Conservation (phyloP, 2,888 invertebrate genomes). For the Diarsia dahlii region DNA sequence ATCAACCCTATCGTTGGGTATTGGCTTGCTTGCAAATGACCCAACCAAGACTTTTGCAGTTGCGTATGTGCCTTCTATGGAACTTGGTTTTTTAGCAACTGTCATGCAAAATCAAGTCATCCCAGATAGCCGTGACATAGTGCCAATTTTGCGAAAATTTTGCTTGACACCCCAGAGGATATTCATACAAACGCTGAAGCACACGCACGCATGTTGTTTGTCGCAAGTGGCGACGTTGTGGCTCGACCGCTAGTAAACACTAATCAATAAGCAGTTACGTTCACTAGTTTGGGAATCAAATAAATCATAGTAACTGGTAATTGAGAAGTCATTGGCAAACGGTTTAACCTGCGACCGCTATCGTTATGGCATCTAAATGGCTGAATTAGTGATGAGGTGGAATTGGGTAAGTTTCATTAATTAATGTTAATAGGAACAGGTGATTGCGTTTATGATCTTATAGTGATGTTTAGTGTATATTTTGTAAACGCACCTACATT, state of each 20-base stretch:
- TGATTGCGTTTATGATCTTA: constrained; percentile 16
- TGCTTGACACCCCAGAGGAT: too few relatives aligned
- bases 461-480: background rate
- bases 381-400: constrained; percentile 24
- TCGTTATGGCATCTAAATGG: constrained; percentile 34
- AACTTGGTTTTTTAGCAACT: too few relatives aligned
- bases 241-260: constrained; percentile 71
- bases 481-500: too few relatives aligned
- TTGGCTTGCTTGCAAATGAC: too few relatives aligned
- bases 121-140: too few relatives aligned
- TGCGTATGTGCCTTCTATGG: too few relatives aligned
- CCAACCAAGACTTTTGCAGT: too few relatives aligned
- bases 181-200: too few relatives aligned
- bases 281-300: constrained; percentile 69
- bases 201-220: too few relatives aligned
- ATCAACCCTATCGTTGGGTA: too few relatives aligned
- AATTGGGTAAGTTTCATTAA: constrained; percentile 9
- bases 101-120: too few relatives aligned
- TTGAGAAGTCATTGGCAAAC: constrained; percentile 44
- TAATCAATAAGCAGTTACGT: constrained; percentile 77
- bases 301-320: constrained; percentile 72
- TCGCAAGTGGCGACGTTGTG: background rate
- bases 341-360: constrained; percentile 45
- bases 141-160: too few relatives aligned
- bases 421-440: constrained; percentile 26